Evolutionary conservation across 2,888 invertebrate species (phyloP).

Genomic region (Meandrusa payeni): DNA sequence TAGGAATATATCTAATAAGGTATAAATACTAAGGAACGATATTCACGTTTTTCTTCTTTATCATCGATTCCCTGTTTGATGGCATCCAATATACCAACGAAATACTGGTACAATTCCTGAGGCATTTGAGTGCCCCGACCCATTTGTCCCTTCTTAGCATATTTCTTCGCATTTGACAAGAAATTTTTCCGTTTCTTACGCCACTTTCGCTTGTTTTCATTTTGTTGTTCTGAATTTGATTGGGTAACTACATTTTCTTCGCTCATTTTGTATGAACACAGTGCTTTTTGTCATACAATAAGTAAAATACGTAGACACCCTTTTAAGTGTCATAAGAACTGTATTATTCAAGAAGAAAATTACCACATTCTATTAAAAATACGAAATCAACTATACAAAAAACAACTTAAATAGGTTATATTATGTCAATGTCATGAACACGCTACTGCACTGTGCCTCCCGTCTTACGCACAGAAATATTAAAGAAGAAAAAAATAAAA

Average conservation of each 20-base stretch:
- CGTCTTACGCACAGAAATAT: no score
- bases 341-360: no score
- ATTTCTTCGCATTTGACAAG: slow-evolving; percentile 87
- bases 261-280: slow-evolving; percentile 11
- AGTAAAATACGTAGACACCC: no score
- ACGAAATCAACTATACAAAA: no score
- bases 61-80: slow-evolving; percentile 85
- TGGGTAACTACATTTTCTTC: slow-evolving; percentile 44
- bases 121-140: slow-evolving; percentile 87
- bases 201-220: slow-evolving; percentile 50
- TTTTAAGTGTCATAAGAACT: no score
- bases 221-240: slow-evolving; percentile 1
- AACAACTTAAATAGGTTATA: no score
- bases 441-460: no score
- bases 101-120: slow-evolving; percentile 88
- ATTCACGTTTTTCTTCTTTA: slow-evolving; percentile 86
- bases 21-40: background rate
- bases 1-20: no score
- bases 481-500: no score
- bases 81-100: slow-evolving; percentile 86
- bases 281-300: no score
- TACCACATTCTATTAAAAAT: no score
- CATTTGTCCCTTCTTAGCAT: slow-evolving; percentile 86
- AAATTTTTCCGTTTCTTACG: slow-evolving; percentile 84
- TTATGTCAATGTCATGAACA: slow-evolving; percentile 19